Evolutionary conservation across 1,140 invertebrate species (phyloP).

Genomic region (Pogonus chalceus): DNA sequence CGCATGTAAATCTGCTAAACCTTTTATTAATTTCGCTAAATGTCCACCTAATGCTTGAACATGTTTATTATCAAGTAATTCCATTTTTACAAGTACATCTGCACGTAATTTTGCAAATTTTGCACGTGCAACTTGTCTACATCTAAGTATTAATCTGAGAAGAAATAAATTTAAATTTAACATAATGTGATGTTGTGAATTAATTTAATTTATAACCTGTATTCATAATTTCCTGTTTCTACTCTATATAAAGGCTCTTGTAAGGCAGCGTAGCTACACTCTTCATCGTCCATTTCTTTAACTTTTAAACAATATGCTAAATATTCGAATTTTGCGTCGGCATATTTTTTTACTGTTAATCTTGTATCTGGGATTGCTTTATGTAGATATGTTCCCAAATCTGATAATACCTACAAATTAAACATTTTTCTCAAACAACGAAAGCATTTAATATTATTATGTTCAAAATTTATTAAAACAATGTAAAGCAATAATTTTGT

Average conservation of each 20-base stretch:
- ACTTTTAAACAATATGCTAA: slow-evolving; percentile 96
- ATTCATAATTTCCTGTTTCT: slow-evolving; percentile 98
- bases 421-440: not conserved
- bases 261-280: slow-evolving; percentile 85
- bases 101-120: slow-evolving; percentile 87
- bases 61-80: slow-evolving; percentile 95
- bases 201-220: slow-evolving; percentile 51
- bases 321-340: slow-evolving; percentile 97
- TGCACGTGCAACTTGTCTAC: slow-evolving; percentile 83
- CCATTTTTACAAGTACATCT: slow-evolving; percentile 94
- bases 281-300: slow-evolving; percentile 98
- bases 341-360: slow-evolving; percentile 94
- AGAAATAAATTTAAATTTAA: not conserved
- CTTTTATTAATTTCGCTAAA: slow-evolving; percentile 66
- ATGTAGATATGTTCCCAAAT: slow-evolving; percentile 90
- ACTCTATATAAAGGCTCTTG: slow-evolving; percentile 95
- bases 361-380: slow-evolving; percentile 98
- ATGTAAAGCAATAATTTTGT: not conserved
- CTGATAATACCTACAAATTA: slow-evolving; percentile 63
- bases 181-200: not conserved
- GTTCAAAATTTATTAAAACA: too few relatives aligned
- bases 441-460: not conserved
- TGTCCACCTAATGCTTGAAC: slow-evolving; percentile 88
- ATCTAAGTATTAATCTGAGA: slow-evolving; percentile 74
- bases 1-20: slow-evolving; percentile 66